Evolutionary conservation across 2,113 vertebrate species (phyloP).

Genomic region (Peromyscus leucopus): DNA sequence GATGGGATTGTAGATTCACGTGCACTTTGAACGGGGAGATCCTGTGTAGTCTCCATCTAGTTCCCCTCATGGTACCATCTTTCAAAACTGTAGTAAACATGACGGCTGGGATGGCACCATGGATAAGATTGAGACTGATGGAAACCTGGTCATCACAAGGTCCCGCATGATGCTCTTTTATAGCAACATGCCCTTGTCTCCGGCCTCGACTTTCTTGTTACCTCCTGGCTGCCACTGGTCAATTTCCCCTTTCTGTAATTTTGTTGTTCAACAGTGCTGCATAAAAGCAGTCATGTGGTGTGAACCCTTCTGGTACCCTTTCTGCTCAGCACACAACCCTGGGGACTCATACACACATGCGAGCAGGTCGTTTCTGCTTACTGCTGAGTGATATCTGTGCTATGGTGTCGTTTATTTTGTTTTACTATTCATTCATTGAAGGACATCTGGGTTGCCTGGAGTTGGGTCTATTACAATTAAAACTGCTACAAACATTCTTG

Average conservation of each 20-base stretch:
- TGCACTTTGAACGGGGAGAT: not conserved
- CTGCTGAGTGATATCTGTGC: conserved; percentile 15
- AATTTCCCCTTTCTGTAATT: not conserved
- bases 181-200: not conserved
- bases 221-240: not conserved
- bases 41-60: not conserved
- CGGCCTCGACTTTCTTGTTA: not conserved
- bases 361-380: not conserved
- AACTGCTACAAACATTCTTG: conserved; percentile 55
- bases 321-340: not conserved
- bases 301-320: not conserved
- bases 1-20: not conserved
- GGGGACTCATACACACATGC: not conserved
- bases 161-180: not conserved
- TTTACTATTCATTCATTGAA: conserved; percentile 14
- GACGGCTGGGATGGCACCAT: not conserved
- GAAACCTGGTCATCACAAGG: not conserved
- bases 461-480: conserved; percentile 30
- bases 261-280: conserved; percentile 32
- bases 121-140: not conserved
- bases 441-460: conserved; percentile 21
- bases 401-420: not conserved
- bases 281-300: not conserved
- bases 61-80: not conserved
- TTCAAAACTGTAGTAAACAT: not conserved